Percentiles rank a stretch among this genome's conserved stretches.
Evolutionary conservation across 2,113 vertebrate species (phyloP).

Genomic region (Mixornis gularis): DNA sequence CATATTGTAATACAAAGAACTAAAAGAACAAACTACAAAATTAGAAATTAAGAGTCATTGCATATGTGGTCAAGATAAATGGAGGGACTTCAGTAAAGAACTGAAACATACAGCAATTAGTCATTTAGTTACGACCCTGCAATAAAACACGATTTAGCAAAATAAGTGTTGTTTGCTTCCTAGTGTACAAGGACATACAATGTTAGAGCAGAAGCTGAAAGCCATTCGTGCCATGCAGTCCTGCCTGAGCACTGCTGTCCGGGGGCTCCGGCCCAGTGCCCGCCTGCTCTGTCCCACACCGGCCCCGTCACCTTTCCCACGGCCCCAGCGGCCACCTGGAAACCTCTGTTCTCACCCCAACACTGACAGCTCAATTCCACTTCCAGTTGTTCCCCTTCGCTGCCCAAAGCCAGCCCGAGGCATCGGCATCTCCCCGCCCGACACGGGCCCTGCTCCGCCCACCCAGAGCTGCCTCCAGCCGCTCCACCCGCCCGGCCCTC

Average conservation of each 20-base stretch:
- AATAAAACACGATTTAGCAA: conserved; percentile 42
- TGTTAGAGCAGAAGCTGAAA: conserved; percentile 64
- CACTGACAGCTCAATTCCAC: background rate
- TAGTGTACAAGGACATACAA: conserved; percentile 57
- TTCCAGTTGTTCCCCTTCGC: background rate
- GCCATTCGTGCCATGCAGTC: conserved; percentile 71
- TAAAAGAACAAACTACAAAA: conserved; percentile 76
- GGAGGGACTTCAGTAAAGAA: conserved; percentile 39
- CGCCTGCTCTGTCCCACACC: background rate
- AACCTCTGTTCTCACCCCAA: background rate
- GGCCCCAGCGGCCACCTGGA: rapidly evolving
- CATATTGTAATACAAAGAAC: conserved; percentile 70
- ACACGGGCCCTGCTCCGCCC: background rate
- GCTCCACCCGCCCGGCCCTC: background rate
- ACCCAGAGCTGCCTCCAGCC: background rate
- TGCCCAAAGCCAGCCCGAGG: background rate
- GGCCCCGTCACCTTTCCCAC: background rate
- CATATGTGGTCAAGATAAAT: conserved; percentile 50
- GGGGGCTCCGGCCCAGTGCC: background rate
- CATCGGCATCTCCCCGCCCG: background rate
- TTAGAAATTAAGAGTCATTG: conserved; percentile 68
- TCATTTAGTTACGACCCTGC: conserved; percentile 52
- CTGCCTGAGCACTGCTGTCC: background rate
- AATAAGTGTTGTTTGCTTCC: conserved; percentile 32
- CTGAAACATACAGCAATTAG: conserved; percentile 49